These are phyloP conservation scores for Vanessa cardui DNA, from an alignment of 2,888 invertebrate species.

Conservation along the genomic window DNA sequence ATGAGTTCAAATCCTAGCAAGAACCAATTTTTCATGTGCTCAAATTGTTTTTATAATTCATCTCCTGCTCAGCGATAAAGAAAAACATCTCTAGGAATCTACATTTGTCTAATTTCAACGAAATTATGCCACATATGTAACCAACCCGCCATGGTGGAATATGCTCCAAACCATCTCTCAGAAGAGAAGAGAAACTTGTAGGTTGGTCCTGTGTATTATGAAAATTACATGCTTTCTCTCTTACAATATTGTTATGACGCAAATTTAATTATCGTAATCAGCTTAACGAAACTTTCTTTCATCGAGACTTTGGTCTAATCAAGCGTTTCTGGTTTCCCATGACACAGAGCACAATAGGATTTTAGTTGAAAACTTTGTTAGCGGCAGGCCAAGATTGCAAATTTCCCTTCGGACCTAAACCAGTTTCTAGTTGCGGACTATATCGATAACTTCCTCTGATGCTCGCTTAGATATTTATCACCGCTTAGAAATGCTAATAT, in stretches of 20 bases:
- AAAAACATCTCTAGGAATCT: too few relatives aligned
- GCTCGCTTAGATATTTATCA: conserved; percentile 63
- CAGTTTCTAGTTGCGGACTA: conserved; percentile 77
- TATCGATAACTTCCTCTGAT: conserved; percentile 76
- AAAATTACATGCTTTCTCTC: background rate
- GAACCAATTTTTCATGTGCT: too few relatives aligned
- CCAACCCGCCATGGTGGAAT: too few relatives aligned
- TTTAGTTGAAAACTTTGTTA: conserved; percentile 81
- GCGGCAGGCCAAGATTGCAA: conserved; percentile 77
- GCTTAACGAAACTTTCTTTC: conserved; percentile 20
- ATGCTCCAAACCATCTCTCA: too few relatives aligned
- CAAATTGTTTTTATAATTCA: too few relatives aligned
- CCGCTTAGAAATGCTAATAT: conserved; percentile 42
- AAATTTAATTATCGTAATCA: conserved; percentile 1
- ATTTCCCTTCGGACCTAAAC: conserved; percentile 77
- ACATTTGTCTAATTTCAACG: too few relatives aligned
- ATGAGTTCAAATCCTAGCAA: too few relatives aligned
- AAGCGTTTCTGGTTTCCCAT: conserved; percentile 65
- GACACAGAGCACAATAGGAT: conserved; percentile 76
- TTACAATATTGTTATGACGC: background rate
- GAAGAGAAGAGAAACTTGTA: too few relatives aligned
- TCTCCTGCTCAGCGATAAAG: too few relatives aligned
- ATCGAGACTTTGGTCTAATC: conserved; percentile 55
- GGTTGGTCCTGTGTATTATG: too few relatives aligned
- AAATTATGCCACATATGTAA: too few relatives aligned